Conservation (phyloP, 2,797 vertebrate species). For the Esox lucius region DNA sequence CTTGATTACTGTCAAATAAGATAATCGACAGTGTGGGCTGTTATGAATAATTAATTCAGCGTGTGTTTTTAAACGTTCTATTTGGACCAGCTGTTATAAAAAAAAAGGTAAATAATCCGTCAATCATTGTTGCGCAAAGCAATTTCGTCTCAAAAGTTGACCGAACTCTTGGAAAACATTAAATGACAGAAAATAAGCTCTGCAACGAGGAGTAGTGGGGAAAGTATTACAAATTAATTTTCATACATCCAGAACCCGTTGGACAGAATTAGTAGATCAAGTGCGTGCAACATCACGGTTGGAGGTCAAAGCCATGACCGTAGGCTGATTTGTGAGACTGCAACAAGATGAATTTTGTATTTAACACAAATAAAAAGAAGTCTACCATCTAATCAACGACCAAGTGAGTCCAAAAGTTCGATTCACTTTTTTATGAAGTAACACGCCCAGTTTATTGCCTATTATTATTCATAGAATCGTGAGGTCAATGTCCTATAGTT, state of each 20-base stretch:
- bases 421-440: neutral
- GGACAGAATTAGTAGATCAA: constrained; percentile 4
- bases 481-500: neutral
- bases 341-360: neutral
- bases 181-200: neutral
- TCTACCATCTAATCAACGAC: neutral
- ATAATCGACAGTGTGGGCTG: neutral
- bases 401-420: neutral
- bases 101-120: neutral
- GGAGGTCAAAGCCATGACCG: constrained; percentile 53
- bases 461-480: neutral
- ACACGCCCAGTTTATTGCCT: neutral
- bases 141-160: neutral
- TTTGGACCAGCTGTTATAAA: neutral
- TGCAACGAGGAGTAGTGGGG: neutral
- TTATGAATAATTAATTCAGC: neutral
- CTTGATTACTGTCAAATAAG: neutral
- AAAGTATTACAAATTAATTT: neutral
- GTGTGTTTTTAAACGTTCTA: neutral
- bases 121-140: neutral
- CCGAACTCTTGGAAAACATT: neutral
- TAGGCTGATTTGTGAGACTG: neutral
- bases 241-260: neutral
- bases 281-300: constrained; percentile 32
- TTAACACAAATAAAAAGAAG: neutral